Base-by-base conservation (phyloP, 2,888 invertebrate genomes). In the Nephrotoma guestfalica region DNA sequence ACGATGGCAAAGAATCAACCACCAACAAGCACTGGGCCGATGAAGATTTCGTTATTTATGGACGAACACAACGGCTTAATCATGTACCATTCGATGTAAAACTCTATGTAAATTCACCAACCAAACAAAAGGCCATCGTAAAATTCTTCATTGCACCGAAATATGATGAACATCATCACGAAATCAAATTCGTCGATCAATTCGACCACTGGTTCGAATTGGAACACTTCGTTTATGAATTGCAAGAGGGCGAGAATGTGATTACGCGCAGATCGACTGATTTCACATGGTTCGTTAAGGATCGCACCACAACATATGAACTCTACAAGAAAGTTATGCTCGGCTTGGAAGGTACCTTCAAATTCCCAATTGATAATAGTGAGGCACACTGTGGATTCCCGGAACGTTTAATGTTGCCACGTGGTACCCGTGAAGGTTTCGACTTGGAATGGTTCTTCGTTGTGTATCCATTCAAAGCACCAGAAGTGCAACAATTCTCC, bases 111-210 rank as follows among this genome's bases (percentile, higher is more conserved):
- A 89, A 91, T 85, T 93, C 94, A 18, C 93, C 94, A 89, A 93
- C 94, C 89, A 90, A 92, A n/a, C 92, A 92, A 41, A 93, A 93
- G 88, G 93, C 93, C 86, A 92, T 95, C 4, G 93, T 96, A 3
- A 94, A 94, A 88, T 91, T 95, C 0, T 96, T 94, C 92, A 91
- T 95, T 88, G 96, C 95, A 89, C 96, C 96, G 0, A 95, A 95
- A 90, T 93, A 93, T 89, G 94, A 95, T 89, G 90, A 93, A 87
- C 89, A 93, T 57, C 93, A 93, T 84, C 92, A 92, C 71, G 89
- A 93, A 41, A 89, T 90, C 4, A 93, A 94, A 88, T 92, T 95
- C 89, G 93, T 94, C 89, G 89, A 90, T 0, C 94, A 94, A 91
- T 93, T 94, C 86, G 89, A 93, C 86, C 93, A 94, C 91, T 95